Conservation (phyloP, 2,888 invertebrate genomes). For the Tetragonula carbonaria region DNA sequence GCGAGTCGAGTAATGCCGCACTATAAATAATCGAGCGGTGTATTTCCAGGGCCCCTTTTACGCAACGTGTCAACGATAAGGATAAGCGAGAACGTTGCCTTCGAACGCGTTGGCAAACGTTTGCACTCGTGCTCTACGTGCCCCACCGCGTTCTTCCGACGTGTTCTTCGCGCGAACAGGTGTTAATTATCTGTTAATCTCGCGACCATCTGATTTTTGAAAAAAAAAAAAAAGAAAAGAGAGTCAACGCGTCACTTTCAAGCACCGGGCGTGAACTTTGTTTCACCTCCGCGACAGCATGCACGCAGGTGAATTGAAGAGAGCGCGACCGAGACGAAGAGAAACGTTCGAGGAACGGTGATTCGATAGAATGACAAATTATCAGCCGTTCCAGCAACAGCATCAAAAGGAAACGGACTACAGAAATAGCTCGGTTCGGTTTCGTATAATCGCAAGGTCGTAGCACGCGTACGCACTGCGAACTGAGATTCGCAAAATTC, state of each 20-base stretch:
- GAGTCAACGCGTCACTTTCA: neutral
- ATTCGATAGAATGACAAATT: conserved; percentile 24
- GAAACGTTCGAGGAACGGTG: neutral
- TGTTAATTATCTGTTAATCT: neutral
- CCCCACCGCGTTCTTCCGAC: neutral
- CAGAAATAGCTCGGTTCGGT: conserved; percentile 58
- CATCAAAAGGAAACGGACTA: conserved; percentile 22
- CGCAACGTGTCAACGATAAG: conserved; percentile 73
- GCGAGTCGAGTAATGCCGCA: conserved; percentile 54
- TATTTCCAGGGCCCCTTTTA: conserved; percentile 74
- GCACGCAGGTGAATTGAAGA: neutral
- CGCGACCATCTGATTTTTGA: neutral
- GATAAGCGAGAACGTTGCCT: conserved; percentile 71
- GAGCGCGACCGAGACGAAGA: too few relatives aligned
- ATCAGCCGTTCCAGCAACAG: conserved; percentile 27
- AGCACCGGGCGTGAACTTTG: neutral
- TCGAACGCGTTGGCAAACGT: conserved; percentile 51
- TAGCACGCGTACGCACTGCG: conserved; percentile 8
- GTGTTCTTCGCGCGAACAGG: neutral
- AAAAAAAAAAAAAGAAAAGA: neutral
- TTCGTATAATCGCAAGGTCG: conserved; percentile 68
- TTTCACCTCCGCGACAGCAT: neutral
- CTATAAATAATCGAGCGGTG: conserved; percentile 75
- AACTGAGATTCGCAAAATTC: neutral
- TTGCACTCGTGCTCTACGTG: conserved; percentile 1